Base-by-base conservation (phyloP, 1,140 invertebrate genomes). In the Zaprionus tsacasi region DNA sequence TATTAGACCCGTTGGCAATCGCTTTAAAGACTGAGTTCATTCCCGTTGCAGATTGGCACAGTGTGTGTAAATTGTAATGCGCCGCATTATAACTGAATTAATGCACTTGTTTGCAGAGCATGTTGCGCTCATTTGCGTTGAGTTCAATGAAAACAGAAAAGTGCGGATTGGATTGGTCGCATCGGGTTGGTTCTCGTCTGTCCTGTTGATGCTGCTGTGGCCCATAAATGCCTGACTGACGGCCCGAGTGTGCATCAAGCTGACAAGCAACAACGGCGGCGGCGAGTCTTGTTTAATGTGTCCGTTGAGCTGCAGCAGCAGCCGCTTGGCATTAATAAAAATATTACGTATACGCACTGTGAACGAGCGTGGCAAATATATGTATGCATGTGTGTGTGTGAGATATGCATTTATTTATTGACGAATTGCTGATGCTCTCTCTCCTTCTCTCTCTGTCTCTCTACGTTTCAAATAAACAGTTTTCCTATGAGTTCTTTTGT, bases 231-330 rank as follows among this genome's bases (percentile, higher is more conserved):
- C 54, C 55, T 59, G 70, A 58, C 70, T 72, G 66, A 75, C 58
- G 38, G 72, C 66, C 66, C 72, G 57, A 75, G 58, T 63, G 66
- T 75, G 61, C 61, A 75, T 75, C 72, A 75, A 70, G 57, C 59
- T 70, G 66, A 75, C 68, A 75, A 63, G n/a, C 58, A 57, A 56
- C 43, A 45, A 40, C 43, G 33, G 50, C 43, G 33, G 50, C 43
- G 27, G 11, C 38, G 45, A 27, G 35, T 27, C 30, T 36, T 36
- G 52, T 36, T 11, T 30, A 25, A 36, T 55, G 35, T 33, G 36
- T 15, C 59, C 36, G 38, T 25, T 70, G 45, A 59, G 43, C 36
- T 54, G 15, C 6, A 15, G 40, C 54, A 35, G 43, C 33, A 35
- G 60, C 52, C 58, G 27, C 72, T 33, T 57, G 68, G 59, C 59